Base-by-base conservation (phyloP, 2,888 invertebrate genomes). In the Eupithecia pulchellata region DNA sequence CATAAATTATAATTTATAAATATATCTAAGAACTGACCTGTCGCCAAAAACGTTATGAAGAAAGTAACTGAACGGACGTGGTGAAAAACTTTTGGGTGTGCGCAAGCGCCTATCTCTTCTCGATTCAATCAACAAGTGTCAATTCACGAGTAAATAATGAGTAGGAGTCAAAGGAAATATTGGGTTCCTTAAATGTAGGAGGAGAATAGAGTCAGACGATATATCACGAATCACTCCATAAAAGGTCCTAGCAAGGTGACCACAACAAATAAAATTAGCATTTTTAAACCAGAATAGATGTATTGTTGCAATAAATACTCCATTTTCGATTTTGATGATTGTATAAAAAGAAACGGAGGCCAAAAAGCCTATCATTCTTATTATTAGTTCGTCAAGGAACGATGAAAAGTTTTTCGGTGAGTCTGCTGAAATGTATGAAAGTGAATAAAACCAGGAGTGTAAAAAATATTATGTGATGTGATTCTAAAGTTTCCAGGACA, bases 261-360 rank as follows among this genome's bases (percentile, higher is more conserved):
- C 82, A 81, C 84, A 86, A 89, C 88, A 86, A 87, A 87, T 86
- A 84, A 91, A 92, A 92, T 93, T 93, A 81, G 86, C 91, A 92
- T 92, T 92, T 90, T 84, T 86, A 83, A 88, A 84, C 86, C 84
- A 82, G 82, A 85, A 79, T 79, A 73, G 79, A 85, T 82, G 82
- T 84, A 84, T 90, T 89, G 84, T 86, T 87, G 88, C 84, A 88
- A 89, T 91, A 89, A 88, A 90, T 92, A 89, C 86, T 89, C 90
- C 87, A 90, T 89, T 89, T 92, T 86, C 74, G 90, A 81, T 85
- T n/a, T 88, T 85, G 85, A 86, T 82, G 84, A 79, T 82, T 85
- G 86, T 93, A 93, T 93, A 93, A 89, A 92, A 89, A 89, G 88
- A 85, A 84, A 80, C 78, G 87, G 83, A 76, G 81, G 77, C 77